A percentile compares a stretch with the other conserved stretches of the same genome.
phyloP scores from a whole-genome alignment of 1,140 invertebrate genomes.

The Fopius arisanus region DNA sequence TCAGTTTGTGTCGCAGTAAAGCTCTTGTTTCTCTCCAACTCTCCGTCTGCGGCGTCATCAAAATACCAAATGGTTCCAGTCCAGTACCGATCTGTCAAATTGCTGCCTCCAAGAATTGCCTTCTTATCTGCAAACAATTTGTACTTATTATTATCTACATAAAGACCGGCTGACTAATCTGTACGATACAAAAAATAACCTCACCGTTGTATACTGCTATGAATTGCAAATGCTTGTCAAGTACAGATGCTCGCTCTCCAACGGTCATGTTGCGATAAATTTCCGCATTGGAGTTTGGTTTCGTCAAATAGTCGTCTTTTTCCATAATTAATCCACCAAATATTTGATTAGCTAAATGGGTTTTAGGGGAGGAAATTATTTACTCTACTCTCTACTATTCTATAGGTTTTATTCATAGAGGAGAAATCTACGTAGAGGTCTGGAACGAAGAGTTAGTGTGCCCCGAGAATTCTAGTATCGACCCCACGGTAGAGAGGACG shows the following conservation, averaged over 20 bases:
- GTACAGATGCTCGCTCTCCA: conserved; percentile 35
- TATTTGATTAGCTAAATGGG: not conserved
- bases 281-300: conserved; percentile 49
- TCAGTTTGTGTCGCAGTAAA: conserved; percentile 35
- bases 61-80: conserved; percentile 52
- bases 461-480: too few relatives aligned
- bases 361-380: too few relatives aligned
- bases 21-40: conserved; percentile 42
- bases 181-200: conserved; percentile 20
- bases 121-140: conserved; percentile 48
- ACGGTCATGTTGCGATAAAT: conserved; percentile 49
- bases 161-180: too few relatives aligned
- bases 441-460: too few relatives aligned
- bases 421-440: too few relatives aligned
- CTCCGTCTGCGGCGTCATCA: conserved; percentile 37
- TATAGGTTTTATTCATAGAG: too few relatives aligned
- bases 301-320: not conserved
- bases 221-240: conserved; percentile 51
- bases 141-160: too few relatives aligned
- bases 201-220: conserved; percentile 51
- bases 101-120: conserved; percentile 54
- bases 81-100: conserved; percentile 57
- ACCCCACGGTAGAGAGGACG: too few relatives aligned
- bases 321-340: not conserved
- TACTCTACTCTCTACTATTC: too few relatives aligned